Evolutionary conservation across 2,797 vertebrate species (phyloP), one percentile per base, ranked within the genome.

Genomic region (Tolypeutes matacus): DNA sequence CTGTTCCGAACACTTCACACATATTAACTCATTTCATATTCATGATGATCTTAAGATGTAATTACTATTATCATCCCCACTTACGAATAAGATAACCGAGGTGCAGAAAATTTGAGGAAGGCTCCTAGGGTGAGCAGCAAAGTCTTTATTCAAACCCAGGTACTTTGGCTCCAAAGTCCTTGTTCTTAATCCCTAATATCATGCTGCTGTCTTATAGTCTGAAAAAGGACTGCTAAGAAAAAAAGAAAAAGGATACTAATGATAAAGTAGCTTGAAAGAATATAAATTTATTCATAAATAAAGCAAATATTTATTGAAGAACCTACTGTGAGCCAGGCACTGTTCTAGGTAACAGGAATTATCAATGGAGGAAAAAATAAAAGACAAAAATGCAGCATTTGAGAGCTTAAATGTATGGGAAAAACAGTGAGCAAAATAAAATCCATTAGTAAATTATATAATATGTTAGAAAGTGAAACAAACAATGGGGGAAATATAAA

Each of bases 261-360:
- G 42, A 86, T 51, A 94, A 86, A 51, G 17, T 21, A 53, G n/a
- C 87, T 85, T 89, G 25, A 86, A 86, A 49, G 56, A 29, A 20
- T 39, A 29, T 42, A 81, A 27, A 49, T 76, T 70, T 21, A 75
- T 75, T 85, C 73, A 77, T 42, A 92, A 78, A 46, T 42, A 80
- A 92, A 89, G 62, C 23, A 94, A 39, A 17, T 46, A 51, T 17
- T 53, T 65, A 21, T 85, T 42, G 58, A 94, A 81, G 72, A 95
- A 89, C 11, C 27, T 60, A 31, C 64, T 14, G 0, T 90, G 21
- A 85, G 23, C 53, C 60, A 72, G 62, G 20, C 42, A 73, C 9
- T 72, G 9, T 64, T 95, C 31, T 67, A 49, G 21, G 18, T 75
- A 42, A 76, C 62, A 76, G 49, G 53, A 88, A 75, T 86, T 82